Evolutionary conservation across 2,888 invertebrate genomes (phyloP).

Genomic region (Stenodema calcarata): DNA sequence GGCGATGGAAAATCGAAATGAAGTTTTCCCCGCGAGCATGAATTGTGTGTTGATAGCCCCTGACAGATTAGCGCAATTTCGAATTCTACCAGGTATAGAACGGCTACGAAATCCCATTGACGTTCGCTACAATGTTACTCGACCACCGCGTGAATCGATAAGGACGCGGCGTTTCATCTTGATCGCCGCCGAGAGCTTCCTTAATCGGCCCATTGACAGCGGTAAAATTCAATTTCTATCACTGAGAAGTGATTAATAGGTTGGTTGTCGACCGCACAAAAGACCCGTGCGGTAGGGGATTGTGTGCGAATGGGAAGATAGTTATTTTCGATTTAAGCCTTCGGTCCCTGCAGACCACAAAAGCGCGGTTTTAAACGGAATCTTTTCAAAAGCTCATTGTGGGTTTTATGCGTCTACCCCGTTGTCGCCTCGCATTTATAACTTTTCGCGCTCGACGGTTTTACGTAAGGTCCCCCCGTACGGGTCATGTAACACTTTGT

Average conservation of each 20-base stretch:
- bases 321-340: background rate
- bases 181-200: background rate
- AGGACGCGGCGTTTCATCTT: background rate
- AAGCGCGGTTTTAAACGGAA: conserved; percentile 10
- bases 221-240: conserved; percentile 15
- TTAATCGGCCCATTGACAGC: background rate
- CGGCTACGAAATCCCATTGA: no score
- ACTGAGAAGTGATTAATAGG: background rate
- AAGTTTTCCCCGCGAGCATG: no score
- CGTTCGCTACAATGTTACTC: no score
- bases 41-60: no score
- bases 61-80: no score
- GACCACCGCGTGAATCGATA: background rate
- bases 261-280: conserved; percentile 6
- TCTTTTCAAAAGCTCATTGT: conserved; percentile 1
- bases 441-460: background rate
- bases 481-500: background rate
- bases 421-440: conserved; percentile 10
- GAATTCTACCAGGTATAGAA: no score
- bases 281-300: background rate
- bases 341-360: background rate
- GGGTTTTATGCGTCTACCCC: background rate
- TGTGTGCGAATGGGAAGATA: conserved; percentile 14
- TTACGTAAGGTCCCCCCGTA: background rate
- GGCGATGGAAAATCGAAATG: no score